Evolutionary conservation across 2,888 invertebrate species (phyloP), one percentile per base, ranked within the genome.

Genomic region (Pammene fasciana): DNA sequence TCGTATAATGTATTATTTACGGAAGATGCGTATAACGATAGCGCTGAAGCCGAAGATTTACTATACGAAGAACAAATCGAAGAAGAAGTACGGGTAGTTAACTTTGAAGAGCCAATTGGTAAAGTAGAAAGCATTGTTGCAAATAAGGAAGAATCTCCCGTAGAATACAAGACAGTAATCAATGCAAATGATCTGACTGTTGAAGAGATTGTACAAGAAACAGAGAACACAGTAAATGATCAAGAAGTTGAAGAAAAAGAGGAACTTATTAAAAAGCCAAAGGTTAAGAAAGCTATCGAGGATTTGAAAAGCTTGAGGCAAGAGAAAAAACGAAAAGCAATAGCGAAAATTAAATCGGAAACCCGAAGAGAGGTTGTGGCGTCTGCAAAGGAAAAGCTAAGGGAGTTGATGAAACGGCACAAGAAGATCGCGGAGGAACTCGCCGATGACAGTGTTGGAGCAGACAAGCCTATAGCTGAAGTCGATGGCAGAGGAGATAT

Each of bases 361-460:
- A 91, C 92, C 18, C 86, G 90, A 16, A 89, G 82, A 75, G 90
- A 92, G 79, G 89, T 93, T 36, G 86, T 91, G 1, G 92, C 90
- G 14, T 93, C 93, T 48, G 92, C 93, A 1, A 93, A 92, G 82
- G 92, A 92, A 73, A 93, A 92, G 77, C 78, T 93, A 36, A 90
- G 83, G 75, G 93, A 93, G 80, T 87, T 93, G 68, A 93, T 93
- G 89, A 90, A 88, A 78, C 86, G 90, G 48, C 92, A 91, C 73
- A 90, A 90, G 82, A 84, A 91, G 78, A 85, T 90, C 52, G 87
- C 90, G 38, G 85, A 83, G 64, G 88, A 89, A 74, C 82, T 88
- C 57, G 80, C 85, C 7, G 84, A 86, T 72, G 83, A 77, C 75
- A 75, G 79, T 41, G 78, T 82, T 74, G 71, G 78, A 41, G 75